Conservation (phyloP, 2,797 vertebrate species). For the Gallirallus australis region DNA sequence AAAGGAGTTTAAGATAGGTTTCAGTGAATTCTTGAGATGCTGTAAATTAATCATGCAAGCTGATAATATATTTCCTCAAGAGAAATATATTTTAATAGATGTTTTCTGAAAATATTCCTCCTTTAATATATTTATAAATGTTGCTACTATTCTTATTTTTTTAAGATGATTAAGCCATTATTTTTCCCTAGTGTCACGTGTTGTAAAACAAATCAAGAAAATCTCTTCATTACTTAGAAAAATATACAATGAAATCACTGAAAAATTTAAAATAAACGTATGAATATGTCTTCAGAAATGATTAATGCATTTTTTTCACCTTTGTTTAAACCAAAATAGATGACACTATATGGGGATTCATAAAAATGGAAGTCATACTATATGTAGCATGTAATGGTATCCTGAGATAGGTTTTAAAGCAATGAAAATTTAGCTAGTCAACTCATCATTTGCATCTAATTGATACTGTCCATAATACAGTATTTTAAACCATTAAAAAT, state of each 20-base stretch:
- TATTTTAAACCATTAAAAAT: neutral
- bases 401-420: neutral
- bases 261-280: neutral
- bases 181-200: neutral
- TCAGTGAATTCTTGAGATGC: conserved; percentile 2
- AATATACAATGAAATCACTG: neutral
- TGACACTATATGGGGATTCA: neutral
- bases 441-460: neutral
- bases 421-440: neutral
- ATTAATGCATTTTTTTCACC: neutral
- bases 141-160: neutral
- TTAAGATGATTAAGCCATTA: conserved; percentile 8
- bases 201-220: conserved; percentile 7
- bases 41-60: conserved; percentile 37
- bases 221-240: neutral
- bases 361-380: neutral
- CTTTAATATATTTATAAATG: conserved; percentile 23
- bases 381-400: neutral
- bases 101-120: conserved; percentile 1
- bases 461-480: neutral
- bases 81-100: conserved; percentile 34
- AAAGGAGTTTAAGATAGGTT: conserved; percentile 43
- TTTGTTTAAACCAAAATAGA: neutral
- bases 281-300: neutral
- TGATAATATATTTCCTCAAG: conserved; percentile 8